These are phyloP conservation scores for Sorex maritimensis DNA, from an alignment of 2,797 vertebrate species.

Conservation along the genomic window DNA sequence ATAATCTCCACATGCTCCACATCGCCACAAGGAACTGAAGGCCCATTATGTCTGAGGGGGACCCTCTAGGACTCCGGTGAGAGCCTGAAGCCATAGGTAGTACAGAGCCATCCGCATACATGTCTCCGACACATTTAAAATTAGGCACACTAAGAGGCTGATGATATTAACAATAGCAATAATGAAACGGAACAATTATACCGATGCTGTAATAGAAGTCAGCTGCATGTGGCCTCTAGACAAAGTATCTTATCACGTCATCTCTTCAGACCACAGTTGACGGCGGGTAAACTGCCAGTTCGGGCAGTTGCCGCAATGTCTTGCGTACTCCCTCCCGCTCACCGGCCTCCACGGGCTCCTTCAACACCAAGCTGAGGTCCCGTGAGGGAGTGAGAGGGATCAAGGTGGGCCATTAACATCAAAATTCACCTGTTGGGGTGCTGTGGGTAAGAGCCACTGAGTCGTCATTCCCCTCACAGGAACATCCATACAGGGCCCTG, in stretches of 20 bases:
- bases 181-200: background rate
- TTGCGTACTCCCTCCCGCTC: background rate
- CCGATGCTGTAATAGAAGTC: background rate
- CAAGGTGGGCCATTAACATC: background rate
- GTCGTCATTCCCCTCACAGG: background rate
- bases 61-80: background rate
- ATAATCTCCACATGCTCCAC: background rate
- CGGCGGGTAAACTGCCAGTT: too few relatives aligned
- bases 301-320: too few relatives aligned
- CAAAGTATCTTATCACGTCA: background rate
- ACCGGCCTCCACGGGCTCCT: too few relatives aligned
- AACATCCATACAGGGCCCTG: background rate
- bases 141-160: background rate
- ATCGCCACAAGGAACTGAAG: background rate
- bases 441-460: background rate
- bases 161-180: background rate
- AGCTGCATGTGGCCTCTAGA: background rate
- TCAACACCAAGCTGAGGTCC: conserved; percentile 7
- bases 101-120: background rate
- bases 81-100: background rate
- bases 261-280: background rate
- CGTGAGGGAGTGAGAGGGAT: background rate
- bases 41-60: background rate
- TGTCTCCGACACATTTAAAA: background rate
- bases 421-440: background rate